Evolutionary conservation across 2,888 invertebrate genomes (phyloP).

Genomic region (Torymus tubicola): DNA sequence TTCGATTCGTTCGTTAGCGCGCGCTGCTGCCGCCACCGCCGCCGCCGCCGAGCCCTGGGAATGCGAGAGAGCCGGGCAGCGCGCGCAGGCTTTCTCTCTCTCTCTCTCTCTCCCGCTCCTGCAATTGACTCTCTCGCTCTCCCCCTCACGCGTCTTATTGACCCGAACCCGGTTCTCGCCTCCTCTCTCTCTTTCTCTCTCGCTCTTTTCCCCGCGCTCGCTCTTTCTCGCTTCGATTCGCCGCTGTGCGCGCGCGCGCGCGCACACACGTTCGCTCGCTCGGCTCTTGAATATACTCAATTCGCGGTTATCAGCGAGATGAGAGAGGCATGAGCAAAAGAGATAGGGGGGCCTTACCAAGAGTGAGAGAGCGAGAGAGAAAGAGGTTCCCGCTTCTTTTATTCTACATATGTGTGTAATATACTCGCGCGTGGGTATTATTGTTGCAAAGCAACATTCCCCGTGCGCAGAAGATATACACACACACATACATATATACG

Average conservation of each 20-base stretch:
- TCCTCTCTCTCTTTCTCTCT: conserved; percentile 62
- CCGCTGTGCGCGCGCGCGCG: conserved; percentile 58
- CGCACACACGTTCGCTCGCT: too few relatives aligned
- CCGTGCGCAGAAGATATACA: too few relatives aligned
- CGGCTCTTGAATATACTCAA: conserved; percentile 35
- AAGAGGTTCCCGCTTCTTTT: conserved; percentile 1
- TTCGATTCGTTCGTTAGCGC: conserved; percentile 71
- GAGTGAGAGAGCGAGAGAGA: conserved; percentile 16
- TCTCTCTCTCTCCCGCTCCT: conserved; percentile 55
- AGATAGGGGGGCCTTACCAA: neutral
- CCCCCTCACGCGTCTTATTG: conserved; percentile 74
- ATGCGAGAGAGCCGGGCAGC: conserved; percentile 66
- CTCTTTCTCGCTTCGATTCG: conserved; percentile 64
- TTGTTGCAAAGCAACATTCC: too few relatives aligned
- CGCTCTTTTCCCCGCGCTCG: conserved; percentile 61
- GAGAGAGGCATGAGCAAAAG: conserved; percentile 44
- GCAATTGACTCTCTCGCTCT: conserved; percentile 54
- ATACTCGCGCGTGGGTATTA: too few relatives aligned
- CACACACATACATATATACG: too few relatives aligned
- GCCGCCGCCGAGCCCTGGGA: conserved; percentile 71
- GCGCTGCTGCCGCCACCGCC: conserved; percentile 44
- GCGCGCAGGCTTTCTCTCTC: conserved; percentile 60
- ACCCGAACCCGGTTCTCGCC: conserved; percentile 75
- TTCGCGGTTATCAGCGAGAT: conserved; percentile 58
- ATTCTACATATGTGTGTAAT: conserved; percentile 23